These are phyloP conservation scores for Urocitellus parryii DNA, from an alignment of 2,113 vertebrate genomes.

Conservation along the genomic window DNA sequence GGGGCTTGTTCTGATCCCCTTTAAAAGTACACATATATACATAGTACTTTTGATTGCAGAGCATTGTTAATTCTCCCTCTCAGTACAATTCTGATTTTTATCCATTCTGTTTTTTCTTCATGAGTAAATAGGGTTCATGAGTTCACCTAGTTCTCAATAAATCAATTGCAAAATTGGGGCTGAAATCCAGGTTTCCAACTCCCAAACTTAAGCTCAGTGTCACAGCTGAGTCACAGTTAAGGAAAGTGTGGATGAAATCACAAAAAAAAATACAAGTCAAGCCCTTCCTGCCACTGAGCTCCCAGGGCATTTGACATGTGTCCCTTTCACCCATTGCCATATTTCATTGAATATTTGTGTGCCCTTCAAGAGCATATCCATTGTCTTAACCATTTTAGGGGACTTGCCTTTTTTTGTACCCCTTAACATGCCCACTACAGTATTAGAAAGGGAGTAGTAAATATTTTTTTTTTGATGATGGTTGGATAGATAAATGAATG, in stretches of 20 bases:
- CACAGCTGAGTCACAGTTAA: not conserved
- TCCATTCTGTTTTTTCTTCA: not conserved
- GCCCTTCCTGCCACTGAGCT: not conserved
- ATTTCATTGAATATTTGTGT: not conserved
- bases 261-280: not conserved
- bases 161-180: not conserved
- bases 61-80: not conserved
- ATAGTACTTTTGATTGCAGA: slow-evolving; percentile 30
- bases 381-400: not conserved
- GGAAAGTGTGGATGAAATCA: not conserved
- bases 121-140: not conserved
- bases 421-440: not conserved
- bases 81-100: not conserved
- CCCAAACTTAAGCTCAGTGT: not conserved
- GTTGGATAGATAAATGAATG: not conserved
- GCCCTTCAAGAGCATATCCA: not conserved
- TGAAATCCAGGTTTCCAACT: not conserved
- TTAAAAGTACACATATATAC: not conserved
- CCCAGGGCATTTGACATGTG: no score
- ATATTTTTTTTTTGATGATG: not conserved
- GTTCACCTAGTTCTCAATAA: slow-evolving; percentile 7
- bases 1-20: not conserved
- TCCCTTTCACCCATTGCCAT: not conserved
- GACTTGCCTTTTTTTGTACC: not conserved
- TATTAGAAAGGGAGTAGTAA: slow-evolving; percentile 2